Base-by-base conservation (phyloP, 2,113 vertebrate genomes). In the Solea solea region DNA sequence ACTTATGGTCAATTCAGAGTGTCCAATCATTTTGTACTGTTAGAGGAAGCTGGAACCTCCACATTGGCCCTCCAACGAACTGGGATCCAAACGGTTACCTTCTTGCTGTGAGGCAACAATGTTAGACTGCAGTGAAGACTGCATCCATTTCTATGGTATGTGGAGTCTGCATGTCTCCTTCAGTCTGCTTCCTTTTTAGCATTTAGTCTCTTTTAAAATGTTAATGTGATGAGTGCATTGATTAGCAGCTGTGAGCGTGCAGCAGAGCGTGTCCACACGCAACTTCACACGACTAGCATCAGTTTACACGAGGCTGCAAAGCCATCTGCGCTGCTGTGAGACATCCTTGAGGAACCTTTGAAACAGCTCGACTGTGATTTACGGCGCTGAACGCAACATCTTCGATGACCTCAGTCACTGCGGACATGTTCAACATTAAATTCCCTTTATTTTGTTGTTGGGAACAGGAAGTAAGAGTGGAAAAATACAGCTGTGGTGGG, bases 401-500 rank as follows among this genome's bases (percentile, higher is more conserved):
- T 51, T 57, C n/a, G 63, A 63, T 34, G 28, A 76, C 46, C 27
- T 59, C 44, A 16, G 51, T 51, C 60, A 51, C 27, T 25, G 46
- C 48, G 16, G 59, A 63, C 41, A 13, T 0, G 15, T 67, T 63
- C 34, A 67, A 34, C 52, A 78, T 59, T 3, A 63, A 72, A 64
- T 77, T 57, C 51, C 50, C 62, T 75, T 68, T 42, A 70, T 85
- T 57, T 59, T 44, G 11, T 13, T 44, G 39, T 78, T 68, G 74
- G 64, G 67, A 84, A 72, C 74, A 88, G 86, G 86, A 87, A 86
- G 51, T 57, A 48, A 63, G 65, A 78, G 74, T 62, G 61, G 79
- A 81, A 84, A 86, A 76, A 63, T 48, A n/a, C 45, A 41, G 48
- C 50, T 39, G 44, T 27, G 39, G 48, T 8, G 15, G 34, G 46